A percentile compares a stretch with the other conserved stretches of the same genome.
phyloP scores from a whole-genome alignment of 23 tunicate genomes.

The Corella eumyota region DNA sequence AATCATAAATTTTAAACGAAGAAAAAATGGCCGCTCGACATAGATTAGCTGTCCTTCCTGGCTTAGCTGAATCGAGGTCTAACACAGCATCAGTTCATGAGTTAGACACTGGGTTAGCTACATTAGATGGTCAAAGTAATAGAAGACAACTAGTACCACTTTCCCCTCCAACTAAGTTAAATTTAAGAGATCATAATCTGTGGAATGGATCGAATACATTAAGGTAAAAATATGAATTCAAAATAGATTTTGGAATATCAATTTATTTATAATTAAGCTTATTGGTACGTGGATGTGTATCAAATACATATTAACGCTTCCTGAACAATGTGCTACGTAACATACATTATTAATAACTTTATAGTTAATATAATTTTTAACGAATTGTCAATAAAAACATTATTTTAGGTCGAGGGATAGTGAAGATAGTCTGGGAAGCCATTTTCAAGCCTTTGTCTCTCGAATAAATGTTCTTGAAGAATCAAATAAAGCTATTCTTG shows the following conservation, averaged over 20 bases:
- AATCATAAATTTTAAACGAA: too few species aligned
- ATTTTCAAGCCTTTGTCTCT: conserved; percentile 30
- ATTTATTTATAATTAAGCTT: too few species aligned
- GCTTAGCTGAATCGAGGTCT: conserved; percentile 40
- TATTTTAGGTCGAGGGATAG: conserved; percentile 35
- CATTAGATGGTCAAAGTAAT: conserved; percentile 27
- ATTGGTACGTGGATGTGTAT: too few species aligned
- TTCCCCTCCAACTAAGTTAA: conserved; percentile 18
- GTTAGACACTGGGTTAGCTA: conserved; percentile 22
- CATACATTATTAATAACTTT: too few species aligned
- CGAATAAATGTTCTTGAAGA: conserved; percentile 51
- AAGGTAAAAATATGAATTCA: not conserved
- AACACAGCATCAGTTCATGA: conserved; percentile 25
- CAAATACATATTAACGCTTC: too few species aligned
- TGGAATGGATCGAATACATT: conserved; percentile 15
- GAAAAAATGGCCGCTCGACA: conserved; percentile 53
- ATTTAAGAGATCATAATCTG: not conserved
- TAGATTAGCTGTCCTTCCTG: conserved; percentile 72
- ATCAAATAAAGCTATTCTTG: conserved; percentile 74
- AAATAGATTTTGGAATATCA: too few species aligned
- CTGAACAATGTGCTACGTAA: too few species aligned
- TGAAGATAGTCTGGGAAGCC: conserved; percentile 25
- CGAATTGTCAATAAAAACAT: not conserved
- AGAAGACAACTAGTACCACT: conserved; percentile 74
- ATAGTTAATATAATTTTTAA: too few species aligned